Evolutionary conservation across 2,888 invertebrate species (phyloP).

Genomic region (Caenorhabditis virilis): DNA sequence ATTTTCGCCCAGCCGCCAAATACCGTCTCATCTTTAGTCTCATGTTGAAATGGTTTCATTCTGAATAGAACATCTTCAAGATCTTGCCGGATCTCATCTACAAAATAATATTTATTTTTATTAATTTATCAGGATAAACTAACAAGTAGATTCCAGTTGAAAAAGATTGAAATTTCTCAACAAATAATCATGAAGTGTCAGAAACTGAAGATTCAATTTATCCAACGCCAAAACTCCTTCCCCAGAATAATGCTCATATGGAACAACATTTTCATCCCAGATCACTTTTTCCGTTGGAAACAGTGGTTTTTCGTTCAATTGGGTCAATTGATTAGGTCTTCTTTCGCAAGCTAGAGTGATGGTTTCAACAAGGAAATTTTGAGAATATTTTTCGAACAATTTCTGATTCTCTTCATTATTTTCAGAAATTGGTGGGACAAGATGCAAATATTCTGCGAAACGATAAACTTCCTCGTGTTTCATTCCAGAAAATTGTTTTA

Average conservation of each 20-base stretch:
- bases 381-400: slow-evolving; percentile 72
- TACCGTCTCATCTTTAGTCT: slow-evolving; percentile 72
- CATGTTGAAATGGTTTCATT: slow-evolving; percentile 84
- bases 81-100: slow-evolving; percentile 97
- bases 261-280: slow-evolving; percentile 98
- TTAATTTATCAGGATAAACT: not conserved
- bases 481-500: slow-evolving; percentile 78
- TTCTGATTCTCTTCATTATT: slow-evolving; percentile 3
- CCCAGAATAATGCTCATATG: slow-evolving; percentile 93
- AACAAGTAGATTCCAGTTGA: slow-evolving; percentile 93
- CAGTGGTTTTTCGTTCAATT: slow-evolving; percentile 93
- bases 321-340: slow-evolving; percentile 77
- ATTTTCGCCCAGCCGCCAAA: slow-evolving; percentile 99
- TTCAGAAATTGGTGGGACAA: slow-evolving; percentile 78
- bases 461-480: slow-evolving; percentile 79
- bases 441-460: slow-evolving; percentile 84
- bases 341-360: slow-evolving; percentile 71
- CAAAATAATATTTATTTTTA: slow-evolving; percentile 74
- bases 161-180: slow-evolving; percentile 96
- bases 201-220: slow-evolving; percentile 94
- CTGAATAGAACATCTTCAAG: slow-evolving; percentile 95
- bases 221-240: slow-evolving; percentile 88
- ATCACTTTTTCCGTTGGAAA: slow-evolving; percentile 97
- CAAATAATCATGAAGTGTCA: slow-evolving; percentile 96
- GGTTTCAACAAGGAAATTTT: slow-evolving; percentile 82